Conservation (phyloP, 2,113 vertebrate species). For the Zingel zingel region DNA sequence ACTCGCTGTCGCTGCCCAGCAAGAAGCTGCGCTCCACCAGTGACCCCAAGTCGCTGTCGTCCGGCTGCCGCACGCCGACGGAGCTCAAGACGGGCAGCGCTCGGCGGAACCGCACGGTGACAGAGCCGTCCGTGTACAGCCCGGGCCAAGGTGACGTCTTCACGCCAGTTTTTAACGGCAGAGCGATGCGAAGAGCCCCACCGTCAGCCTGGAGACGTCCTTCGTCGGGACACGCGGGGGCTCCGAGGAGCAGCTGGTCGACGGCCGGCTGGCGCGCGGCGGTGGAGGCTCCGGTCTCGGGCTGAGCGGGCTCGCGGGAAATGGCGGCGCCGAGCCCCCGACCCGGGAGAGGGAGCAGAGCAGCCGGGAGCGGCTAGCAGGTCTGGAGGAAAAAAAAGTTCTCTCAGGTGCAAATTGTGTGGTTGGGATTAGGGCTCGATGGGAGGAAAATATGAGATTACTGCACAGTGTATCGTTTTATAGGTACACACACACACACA, state of each 20-base stretch:
- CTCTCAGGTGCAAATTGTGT: too few relatives aligned
- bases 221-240: conserved; percentile 90
- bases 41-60: conserved; percentile 88
- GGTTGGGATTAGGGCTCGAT: too few relatives aligned
- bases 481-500: too few relatives aligned
- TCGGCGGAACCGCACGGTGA: conserved; percentile 92
- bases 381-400: too few relatives aligned
- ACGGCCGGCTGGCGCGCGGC: conserved; percentile 74
- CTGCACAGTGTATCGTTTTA: too few relatives aligned
- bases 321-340: conserved; percentile 80
- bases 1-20: conserved; percentile 93
- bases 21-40: conserved; percentile 96
- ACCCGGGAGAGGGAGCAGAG: conserved; percentile 87
- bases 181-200: conserved; percentile 89
- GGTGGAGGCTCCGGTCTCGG: conserved; percentile 84
- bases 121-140: conserved; percentile 90
- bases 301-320: conserved; percentile 62
- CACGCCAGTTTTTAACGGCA: conserved; percentile 85
- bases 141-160: conserved; percentile 91
- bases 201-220: conserved; percentile 93
- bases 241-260: conserved; percentile 87
- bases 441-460: too few relatives aligned
- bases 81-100: conserved; percentile 87
- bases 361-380: conserved; percentile 90
- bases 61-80: conserved; percentile 81